Percentiles rank a stretch among this genome's conserved stretches.
Evolutionary conservation across 2,113 vertebrate genomes (phyloP).

Genomic region (Aviceda subcristata): DNA sequence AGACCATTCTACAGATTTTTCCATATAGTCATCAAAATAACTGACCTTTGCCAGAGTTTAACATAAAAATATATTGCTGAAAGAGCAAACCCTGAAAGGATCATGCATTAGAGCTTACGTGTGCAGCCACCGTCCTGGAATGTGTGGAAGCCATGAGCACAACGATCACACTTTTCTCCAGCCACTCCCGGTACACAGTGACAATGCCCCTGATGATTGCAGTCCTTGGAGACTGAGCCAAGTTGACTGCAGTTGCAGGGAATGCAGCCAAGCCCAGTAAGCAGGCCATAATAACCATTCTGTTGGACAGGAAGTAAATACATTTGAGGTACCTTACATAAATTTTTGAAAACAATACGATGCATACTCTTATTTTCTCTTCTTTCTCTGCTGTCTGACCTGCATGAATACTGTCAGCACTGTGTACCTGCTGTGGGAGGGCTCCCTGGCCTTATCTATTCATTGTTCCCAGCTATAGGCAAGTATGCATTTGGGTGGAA

Average conservation of each 20-base stretch:
- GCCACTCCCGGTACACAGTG: conserved; percentile 79
- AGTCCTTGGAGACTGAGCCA: conserved; percentile 77
- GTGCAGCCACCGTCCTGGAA: conserved; percentile 79
- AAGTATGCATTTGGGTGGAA: not conserved
- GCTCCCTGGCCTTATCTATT: not conserved
- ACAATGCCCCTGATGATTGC: conserved; percentile 80
- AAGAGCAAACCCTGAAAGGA: not conserved
- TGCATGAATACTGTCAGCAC: not conserved
- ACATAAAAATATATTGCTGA: not conserved
- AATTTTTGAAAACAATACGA: not conserved
- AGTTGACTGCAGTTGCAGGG: conserved; percentile 81
- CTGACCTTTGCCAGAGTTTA: not conserved
- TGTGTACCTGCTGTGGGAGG: not conserved
- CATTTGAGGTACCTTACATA: not conserved
- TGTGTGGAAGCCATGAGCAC: conserved; percentile 80
- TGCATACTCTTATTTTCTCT: not conserved
- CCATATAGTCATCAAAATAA: not conserved
- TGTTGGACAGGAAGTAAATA: conserved; percentile 50
- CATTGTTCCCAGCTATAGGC: not conserved
- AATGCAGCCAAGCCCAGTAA: conserved; percentile 74
- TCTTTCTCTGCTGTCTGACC: not conserved
- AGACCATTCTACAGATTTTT: not conserved
- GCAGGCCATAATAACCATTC: conserved; percentile 83
- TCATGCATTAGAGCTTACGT: conserved; percentile 67
- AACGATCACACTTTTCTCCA: conserved; percentile 84